Evolutionary conservation across 2,888 invertebrate species (phyloP).

Genomic region (Tupiocoris notatus): DNA sequence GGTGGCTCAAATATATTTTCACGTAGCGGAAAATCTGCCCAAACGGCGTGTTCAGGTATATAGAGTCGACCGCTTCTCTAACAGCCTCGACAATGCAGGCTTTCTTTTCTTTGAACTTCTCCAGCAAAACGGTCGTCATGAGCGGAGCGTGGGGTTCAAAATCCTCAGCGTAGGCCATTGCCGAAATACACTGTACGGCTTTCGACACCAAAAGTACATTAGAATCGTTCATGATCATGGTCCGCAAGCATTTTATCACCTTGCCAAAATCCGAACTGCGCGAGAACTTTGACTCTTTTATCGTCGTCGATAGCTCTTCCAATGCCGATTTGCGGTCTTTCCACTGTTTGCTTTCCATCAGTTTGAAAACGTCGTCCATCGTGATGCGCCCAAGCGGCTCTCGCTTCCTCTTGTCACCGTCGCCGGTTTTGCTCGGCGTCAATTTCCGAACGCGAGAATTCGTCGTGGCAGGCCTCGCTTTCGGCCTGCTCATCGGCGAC

Average conservation of each 20-base stretch:
- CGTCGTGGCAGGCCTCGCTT: neutral
- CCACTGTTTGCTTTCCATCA: constrained; percentile 30
- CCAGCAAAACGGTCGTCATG: constrained; percentile 13
- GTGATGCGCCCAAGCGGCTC: constrained; percentile 46
- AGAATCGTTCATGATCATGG: constrained; percentile 11
- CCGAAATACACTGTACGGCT: constrained; percentile 20
- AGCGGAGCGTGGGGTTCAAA: constrained; percentile 8
- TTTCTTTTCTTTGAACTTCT: constrained; percentile 31
- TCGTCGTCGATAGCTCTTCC: neutral
- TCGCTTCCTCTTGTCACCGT: neutral
- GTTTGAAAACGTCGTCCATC: constrained; percentile 4
- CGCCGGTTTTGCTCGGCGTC: neutral
- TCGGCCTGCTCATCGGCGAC: neutral
- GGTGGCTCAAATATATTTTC: neutral
- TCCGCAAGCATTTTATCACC: constrained; percentile 5
- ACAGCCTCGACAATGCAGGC: neutral
- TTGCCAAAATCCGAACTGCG: neutral
- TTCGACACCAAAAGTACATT: constrained; percentile 18
- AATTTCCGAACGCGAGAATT: neutral
- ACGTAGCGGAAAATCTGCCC: constrained; percentile 5
- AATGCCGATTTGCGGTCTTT: constrained; percentile 5
- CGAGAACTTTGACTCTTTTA: neutral
- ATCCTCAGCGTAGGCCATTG: constrained; percentile 3
- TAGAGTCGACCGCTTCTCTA: constrained; percentile 18
- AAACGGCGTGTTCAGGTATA: neutral